phyloP scores from a whole-genome alignment of 2,888 invertebrate species.

The Empis stercorea region DNA sequence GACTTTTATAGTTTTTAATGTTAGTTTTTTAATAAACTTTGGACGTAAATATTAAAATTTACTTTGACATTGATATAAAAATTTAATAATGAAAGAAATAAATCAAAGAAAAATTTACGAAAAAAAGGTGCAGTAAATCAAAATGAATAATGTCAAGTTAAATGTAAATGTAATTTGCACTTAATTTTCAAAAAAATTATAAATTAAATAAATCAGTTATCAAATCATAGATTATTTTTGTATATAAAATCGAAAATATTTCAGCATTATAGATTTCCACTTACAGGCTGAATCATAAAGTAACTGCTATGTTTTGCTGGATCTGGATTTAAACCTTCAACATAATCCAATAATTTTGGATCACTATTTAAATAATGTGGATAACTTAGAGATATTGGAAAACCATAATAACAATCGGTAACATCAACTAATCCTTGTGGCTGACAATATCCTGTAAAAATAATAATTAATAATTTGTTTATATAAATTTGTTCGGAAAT shows the following conservation, averaged over 20 bases:
- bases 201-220: no score
- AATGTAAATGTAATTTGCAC: no score
- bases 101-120: not conserved
- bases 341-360: constrained; percentile 45
- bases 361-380: constrained; percentile 76
- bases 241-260: no score
- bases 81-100: no score
- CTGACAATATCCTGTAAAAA: constrained; percentile 46
- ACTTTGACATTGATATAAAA: no score
- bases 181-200: no score
- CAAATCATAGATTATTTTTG: no score
- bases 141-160: no score
- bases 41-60: no score
- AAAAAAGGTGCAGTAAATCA: not conserved
- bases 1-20: no score
- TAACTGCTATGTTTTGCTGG: constrained; percentile 50
- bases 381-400: constrained; percentile 77
- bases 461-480: constrained; percentile 7
- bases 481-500: no score
- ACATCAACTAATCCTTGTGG: constrained; percentile 69
- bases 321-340: constrained; percentile 56
- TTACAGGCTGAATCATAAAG: constrained; percentile 69
- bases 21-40: no score
- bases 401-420: constrained; percentile 77
- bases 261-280: constrained; percentile 18